Conservation (phyloP, 2,113 vertebrate genomes). For the Pandion haliaetus region DNA sequence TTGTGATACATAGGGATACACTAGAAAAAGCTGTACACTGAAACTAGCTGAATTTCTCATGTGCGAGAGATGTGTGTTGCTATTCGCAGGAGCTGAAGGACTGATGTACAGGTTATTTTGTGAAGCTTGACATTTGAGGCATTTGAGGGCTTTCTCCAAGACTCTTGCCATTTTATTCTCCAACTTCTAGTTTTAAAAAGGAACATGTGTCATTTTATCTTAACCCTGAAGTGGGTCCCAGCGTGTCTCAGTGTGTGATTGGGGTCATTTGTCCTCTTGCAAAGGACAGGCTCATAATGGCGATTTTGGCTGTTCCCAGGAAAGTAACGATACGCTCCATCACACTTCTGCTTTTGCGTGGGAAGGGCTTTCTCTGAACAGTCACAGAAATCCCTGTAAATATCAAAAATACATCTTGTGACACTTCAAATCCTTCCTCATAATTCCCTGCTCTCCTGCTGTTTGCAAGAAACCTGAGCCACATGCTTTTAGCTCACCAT, state of each 20-base stretch:
- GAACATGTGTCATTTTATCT: not conserved
- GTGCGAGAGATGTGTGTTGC: rapidly evolving
- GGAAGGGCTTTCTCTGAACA: not conserved
- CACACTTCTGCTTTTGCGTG: not conserved
- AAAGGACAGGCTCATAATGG: not conserved
- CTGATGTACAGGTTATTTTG: not conserved
- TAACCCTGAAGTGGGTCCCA: not conserved
- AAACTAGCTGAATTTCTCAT: not conserved
- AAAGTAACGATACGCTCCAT: not conserved
- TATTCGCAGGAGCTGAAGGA: not conserved
- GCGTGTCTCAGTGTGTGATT: not conserved
- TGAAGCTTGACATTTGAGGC: not conserved
- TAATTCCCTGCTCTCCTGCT: not conserved
- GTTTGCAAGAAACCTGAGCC: not conserved
- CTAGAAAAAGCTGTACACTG: not conserved
- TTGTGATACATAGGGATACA: not conserved
- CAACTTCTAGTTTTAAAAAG: not conserved
- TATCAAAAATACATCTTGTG: not conserved
- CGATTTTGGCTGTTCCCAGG: not conserved
- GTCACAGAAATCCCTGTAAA: not conserved
- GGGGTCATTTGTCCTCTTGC: not conserved
- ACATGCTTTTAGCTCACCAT: not conserved
- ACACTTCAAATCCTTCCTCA: not conserved
- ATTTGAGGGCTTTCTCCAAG: not conserved
- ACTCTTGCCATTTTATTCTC: not conserved